phyloP scores from a whole-genome alignment of 1,140 invertebrate species.

The Lordiphosa mommai region DNA sequence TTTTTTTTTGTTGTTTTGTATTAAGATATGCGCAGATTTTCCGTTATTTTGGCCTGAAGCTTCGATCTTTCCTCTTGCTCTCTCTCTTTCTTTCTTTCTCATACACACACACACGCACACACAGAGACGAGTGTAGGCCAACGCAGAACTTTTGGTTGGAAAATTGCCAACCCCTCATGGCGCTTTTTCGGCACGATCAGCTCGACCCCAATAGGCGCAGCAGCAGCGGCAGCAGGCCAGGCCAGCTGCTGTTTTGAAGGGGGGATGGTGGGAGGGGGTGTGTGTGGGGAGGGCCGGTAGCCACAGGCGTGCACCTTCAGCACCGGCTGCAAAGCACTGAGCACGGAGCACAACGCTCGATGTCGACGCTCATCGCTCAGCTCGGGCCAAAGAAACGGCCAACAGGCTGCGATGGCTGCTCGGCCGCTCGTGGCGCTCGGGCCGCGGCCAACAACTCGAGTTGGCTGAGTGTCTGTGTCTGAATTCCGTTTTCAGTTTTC shows the following conservation, averaged over 20 bases:
- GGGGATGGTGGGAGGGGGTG: neutral
- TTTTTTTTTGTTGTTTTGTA: conserved; percentile 1
- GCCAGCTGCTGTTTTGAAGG: no score
- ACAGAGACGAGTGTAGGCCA: conserved; percentile 21
- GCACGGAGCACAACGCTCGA: conserved; percentile 18
- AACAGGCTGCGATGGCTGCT: conserved; percentile 73
- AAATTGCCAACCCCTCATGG: conserved; percentile 68
- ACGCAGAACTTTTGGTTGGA: conserved; percentile 63
- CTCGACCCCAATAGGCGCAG: conserved; percentile 55
- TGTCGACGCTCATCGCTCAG: conserved; percentile 1
- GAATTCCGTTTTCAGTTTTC: conserved; percentile 69
- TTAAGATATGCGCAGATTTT: conserved; percentile 3
- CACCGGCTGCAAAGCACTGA: no score
- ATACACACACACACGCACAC: conserved; percentile 8
- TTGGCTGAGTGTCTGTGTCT: conserved; percentile 46
- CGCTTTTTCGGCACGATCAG: conserved; percentile 61
- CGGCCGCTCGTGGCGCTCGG: conserved; percentile 67
- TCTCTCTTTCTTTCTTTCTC: conserved; percentile 2
- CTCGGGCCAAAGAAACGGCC: conserved; percentile 25
- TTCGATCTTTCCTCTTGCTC: conserved; percentile 40
- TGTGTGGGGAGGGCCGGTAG: neutral
- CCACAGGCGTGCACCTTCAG: conserved; percentile 19
- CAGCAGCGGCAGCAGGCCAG: no score
- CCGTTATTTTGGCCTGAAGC: conserved; percentile 38
- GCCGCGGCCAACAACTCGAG: conserved; percentile 55